Evolutionary conservation across 2,113 vertebrate genomes (phyloP), one percentile per base, ranked within the genome.

Genomic region (Ornithorhynchus anatinus): DNA sequence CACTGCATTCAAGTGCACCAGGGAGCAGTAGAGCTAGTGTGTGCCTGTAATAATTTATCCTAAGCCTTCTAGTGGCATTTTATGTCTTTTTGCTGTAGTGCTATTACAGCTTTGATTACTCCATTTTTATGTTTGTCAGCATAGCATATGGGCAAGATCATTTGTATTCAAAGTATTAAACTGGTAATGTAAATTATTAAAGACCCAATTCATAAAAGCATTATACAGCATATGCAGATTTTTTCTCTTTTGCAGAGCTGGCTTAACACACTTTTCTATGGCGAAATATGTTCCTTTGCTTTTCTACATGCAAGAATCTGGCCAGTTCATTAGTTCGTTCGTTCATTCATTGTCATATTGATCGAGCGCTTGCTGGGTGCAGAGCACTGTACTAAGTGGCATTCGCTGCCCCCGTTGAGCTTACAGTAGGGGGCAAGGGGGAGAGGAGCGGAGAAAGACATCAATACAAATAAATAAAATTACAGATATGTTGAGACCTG

Each of bases 151-250:
- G 88, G 89, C 72, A 79, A 86, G 79, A 89, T 88, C 79, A 90
- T 92, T 92, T 86, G 88, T 89, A 92, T 91, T 89, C 90, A 76
- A 86, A 81, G 87, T 86, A 92, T 91, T 90, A 91, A 90, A 86
- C 87, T 74, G 77, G 84, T 84, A 86, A 76, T 90, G 84, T 91
- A 89, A 92, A 92, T 91, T 89, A 92, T 92, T 92, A 89, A 92
- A 91, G 84, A 84, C 80, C 81, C 84, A 81, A 90, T 92, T 92
- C 88, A 86, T 89, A 88, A 87, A 90, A 59, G 72, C 86, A 87
- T 84, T 86, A 70, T 63, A 59, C 63, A 72, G 74, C 78, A 84
- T 85, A 88, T 91, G 87, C 82, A 87, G 73, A 87, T 88, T 79
- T 47, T 70, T 47, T 42, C 31, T 35, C 39, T 77, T 77, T 82